Evolutionary conservation across 2,113 vertebrate species (phyloP), one percentile per base, ranked within the genome.

Genomic region (Pandion haliaetus): DNA sequence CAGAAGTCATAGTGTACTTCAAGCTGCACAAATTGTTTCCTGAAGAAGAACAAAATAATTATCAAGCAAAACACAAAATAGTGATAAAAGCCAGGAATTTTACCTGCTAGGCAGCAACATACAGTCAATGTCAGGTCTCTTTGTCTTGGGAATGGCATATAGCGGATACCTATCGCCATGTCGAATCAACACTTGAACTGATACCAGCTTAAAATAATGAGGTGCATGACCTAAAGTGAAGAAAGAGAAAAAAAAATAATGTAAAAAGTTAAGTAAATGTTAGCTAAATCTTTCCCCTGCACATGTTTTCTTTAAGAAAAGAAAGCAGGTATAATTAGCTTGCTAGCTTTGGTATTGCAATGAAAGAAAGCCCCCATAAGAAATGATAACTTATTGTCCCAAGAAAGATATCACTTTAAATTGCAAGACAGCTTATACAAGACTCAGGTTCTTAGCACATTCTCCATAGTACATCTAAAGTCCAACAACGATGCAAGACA

Each of bases 111-210:
- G 95, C 77, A 99, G 98, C 97, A 99, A 94, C 34, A 98, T 98
- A 97, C 99, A 99, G 98, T 99, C 99, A 17, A 99, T 99, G 86
- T 99, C 97, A 11, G 99, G 99, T n/a, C 98, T 98, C 95, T 99
- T 99, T 80, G 99, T 99, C 97, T 99, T 99, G 82, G 99, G 99
- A 97, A 99, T 99, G 95, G 98, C 97, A 93, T 99, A 99, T 1
- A 99, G 98, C 0, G 99, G 99, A 81, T 99, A 99, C 72, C 99
- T 98, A 96, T 99, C 99, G 0, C 99, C 99, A 11, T 99, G 99
- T 34, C 99, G 99, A 97, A 99, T 99, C 98, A 99, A 98, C 97
- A 99, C 99, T 13, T 99, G 99, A 67, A 99, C 99, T 0, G 99
- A 99, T 77, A 99, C 97, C 89, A 99, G 97, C 96, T 99, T 99